These are phyloP conservation scores for Macrotrachela quadricornifera DNA, from an alignment of 1,140 invertebrate genomes.

Conservation along the genomic window DNA sequence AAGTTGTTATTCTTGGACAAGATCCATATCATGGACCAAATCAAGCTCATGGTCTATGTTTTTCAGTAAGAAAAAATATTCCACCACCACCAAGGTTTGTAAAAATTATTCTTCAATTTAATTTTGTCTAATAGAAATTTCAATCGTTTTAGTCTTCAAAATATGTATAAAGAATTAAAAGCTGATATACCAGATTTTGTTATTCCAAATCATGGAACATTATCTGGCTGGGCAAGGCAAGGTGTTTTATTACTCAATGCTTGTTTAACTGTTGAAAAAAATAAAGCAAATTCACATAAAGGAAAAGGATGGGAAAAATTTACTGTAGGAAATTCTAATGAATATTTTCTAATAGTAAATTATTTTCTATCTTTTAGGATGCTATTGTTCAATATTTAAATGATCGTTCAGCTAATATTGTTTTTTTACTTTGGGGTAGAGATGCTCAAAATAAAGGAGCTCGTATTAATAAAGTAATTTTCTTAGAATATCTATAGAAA, in stretches of 20 bases:
- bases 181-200: conserved; percentile 2
- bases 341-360: neutral
- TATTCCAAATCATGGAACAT: neutral
- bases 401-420: neutral
- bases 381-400: neutral
- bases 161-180: conserved; percentile 7
- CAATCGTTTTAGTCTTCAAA: neutral
- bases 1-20: conserved; percentile 8
- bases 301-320: neutral
- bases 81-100: neutral
- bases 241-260: conserved; percentile 9
- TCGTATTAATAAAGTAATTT: conserved; percentile 2
- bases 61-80: neutral
- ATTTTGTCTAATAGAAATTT: too few relatives aligned
- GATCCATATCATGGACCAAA: conserved; percentile 7
- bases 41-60: conserved; percentile 7
- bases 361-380: conserved; percentile 1
- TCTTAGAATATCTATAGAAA: too few relatives aligned
- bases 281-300: neutral
- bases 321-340: neutral
- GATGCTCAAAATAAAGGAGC: conserved; percentile 6
- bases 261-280: conserved; percentile 6
- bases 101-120: too few relatives aligned
- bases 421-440: conserved; percentile 7
- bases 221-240: conserved; percentile 3